Conservation (phyloP, 2,797 vertebrate genomes). For the Scomberomorus guttatus region DNA sequence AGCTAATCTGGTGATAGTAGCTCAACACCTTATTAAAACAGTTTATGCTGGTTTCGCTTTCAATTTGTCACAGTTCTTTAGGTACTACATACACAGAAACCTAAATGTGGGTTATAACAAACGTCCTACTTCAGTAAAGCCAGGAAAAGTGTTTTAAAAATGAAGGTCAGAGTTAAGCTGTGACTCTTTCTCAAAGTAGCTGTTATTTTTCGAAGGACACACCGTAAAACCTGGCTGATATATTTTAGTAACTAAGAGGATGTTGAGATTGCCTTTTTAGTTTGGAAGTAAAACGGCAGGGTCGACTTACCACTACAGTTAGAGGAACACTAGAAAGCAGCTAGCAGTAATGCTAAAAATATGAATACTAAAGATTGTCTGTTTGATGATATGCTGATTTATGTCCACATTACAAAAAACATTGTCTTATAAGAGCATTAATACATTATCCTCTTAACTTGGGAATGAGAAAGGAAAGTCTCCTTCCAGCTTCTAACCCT, state of each 20-base stretch:
- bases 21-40: too few relatives aligned
- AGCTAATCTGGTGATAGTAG: too few relatives aligned
- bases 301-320: background rate
- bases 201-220: background rate
- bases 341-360: background rate
- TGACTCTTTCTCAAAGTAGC: background rate
- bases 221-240: background rate
- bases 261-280: background rate
- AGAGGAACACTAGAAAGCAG: background rate
- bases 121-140: background rate
- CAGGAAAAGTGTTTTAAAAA: background rate
- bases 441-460: background rate
- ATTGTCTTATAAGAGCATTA: conserved; percentile 1
- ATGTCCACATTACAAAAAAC: background rate
- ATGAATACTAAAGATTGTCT: too few relatives aligned
- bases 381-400: too few relatives aligned
- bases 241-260: background rate
- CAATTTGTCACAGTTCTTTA: background rate
- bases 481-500: too few relatives aligned
- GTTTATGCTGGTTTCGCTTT: background rate
- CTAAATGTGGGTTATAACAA: too few relatives aligned
- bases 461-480: background rate
- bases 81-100: background rate
- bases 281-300: background rate
- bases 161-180: background rate